These are phyloP conservation scores for Ameiurus melas DNA, from an alignment of 2,113 vertebrate species.

Conservation along the genomic window DNA sequence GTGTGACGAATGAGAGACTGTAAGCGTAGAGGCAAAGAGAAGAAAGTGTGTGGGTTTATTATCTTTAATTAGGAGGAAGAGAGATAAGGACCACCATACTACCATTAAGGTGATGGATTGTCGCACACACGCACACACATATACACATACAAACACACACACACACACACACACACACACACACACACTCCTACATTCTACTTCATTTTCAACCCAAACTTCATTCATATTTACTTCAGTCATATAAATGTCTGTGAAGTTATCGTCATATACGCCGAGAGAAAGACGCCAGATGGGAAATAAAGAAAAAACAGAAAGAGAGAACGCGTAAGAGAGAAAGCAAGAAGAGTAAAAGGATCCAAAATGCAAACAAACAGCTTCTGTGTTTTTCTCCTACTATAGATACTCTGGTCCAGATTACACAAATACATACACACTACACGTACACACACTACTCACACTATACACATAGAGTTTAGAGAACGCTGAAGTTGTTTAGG, in stretches of 20 bases:
- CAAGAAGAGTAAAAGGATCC: neutral
- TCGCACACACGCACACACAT: slow-evolving; percentile 23
- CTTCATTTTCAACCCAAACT: slow-evolving; percentile 15
- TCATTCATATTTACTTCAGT: neutral
- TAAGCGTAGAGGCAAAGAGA: slow-evolving; percentile 32
- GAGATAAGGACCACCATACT: slow-evolving; percentile 47
- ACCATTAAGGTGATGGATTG: slow-evolving; percentile 46
- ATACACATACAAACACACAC: too few relatives aligned
- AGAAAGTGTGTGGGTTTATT: slow-evolving; percentile 46
- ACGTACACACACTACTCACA: neutral
- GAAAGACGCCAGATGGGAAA: neutral
- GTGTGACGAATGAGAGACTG: slow-evolving; percentile 28
- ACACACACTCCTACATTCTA: slow-evolving; percentile 26
- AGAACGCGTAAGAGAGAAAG: neutral
- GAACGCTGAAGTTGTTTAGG: neutral
- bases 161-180: slow-evolving; percentile 34
- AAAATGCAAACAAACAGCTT: neutral
- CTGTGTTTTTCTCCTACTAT: neutral
- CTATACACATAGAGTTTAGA: neutral
- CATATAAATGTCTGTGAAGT: neutral
- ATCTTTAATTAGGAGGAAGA: slow-evolving; percentile 48
- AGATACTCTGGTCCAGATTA: neutral
- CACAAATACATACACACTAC: neutral
- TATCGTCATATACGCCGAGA: neutral
- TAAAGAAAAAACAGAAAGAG: neutral